Conservation (phyloP, 2,888 invertebrate species). For the Latrodectus hesperus region DNA sequence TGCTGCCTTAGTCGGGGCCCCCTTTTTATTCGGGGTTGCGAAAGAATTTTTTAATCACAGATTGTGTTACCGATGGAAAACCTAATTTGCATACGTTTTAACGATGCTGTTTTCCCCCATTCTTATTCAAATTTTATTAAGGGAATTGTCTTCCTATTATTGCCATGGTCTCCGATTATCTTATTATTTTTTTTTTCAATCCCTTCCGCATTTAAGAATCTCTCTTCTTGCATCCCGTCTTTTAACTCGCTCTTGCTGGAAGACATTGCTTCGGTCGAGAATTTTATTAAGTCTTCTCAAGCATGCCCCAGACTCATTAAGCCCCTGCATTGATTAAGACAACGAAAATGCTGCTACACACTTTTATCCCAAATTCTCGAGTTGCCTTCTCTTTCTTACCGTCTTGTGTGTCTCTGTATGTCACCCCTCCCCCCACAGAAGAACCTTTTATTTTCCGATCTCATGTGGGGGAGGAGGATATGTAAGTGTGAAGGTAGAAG, state of each 20-base stretch:
- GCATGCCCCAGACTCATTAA: slow-evolving; percentile 59
- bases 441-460: slow-evolving; percentile 37
- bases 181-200: slow-evolving; percentile 44
- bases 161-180: slow-evolving; percentile 68
- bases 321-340: slow-evolving; percentile 64
- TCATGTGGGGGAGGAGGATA: neutral
- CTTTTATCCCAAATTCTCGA: slow-evolving; percentile 53
- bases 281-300: slow-evolving; percentile 68
- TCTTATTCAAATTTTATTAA: slow-evolving; percentile 70
- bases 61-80: slow-evolving; percentile 68
- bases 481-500: slow-evolving; percentile 18
- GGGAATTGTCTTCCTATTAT: slow-evolving; percentile 70
- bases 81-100: slow-evolving; percentile 70
- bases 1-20: slow-evolving; percentile 33
- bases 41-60: slow-evolving; percentile 69
- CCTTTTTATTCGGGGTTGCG: slow-evolving; percentile 47
- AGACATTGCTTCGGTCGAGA: slow-evolving; percentile 38
- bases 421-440: neutral
- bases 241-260: slow-evolving; percentile 44
- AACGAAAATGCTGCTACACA: slow-evolving; percentile 42
- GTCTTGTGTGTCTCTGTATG: neutral
- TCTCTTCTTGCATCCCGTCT: slow-evolving; percentile 35
- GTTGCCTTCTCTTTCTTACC: slow-evolving; percentile 11
- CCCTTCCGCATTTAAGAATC: slow-evolving; percentile 49
- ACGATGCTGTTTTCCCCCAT: slow-evolving; percentile 69